Conservation (phyloP, 2,113 vertebrate genomes). For the Oncorhynchus masou region DNA sequence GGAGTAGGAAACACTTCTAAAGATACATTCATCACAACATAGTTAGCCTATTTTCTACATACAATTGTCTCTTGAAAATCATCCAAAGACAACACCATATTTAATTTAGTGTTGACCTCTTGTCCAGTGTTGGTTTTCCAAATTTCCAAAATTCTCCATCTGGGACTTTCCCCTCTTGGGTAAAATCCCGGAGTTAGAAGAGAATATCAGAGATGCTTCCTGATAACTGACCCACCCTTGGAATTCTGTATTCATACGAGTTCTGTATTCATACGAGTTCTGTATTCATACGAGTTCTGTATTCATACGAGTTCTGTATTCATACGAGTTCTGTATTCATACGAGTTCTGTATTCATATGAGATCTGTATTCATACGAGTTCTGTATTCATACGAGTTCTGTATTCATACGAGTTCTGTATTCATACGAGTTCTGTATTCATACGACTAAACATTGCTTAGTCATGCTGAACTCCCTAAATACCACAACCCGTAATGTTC, state of each 20-base stretch:
- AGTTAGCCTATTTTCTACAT: not conserved
- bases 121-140: slow-evolving; percentile 3
- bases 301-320: no score
- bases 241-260: not conserved
- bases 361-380: not conserved
- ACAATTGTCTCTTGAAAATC: no score
- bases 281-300: not conserved
- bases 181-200: slow-evolving; percentile 6
- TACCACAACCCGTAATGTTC: not conserved
- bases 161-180: not conserved
- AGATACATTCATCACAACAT: not conserved
- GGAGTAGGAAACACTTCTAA: not conserved
- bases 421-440: not conserved
- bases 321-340: not conserved
- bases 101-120: not conserved
- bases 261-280: not conserved
- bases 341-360: no score
- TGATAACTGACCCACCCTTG: not conserved
- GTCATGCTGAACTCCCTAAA: not conserved
- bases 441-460: not conserved
- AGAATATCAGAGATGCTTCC: slow-evolving; percentile 3
- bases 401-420: no score
- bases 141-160: not conserved
- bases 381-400: not conserved
- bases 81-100: slow-evolving; percentile 12